Base-by-base conservation (phyloP, 1,140 invertebrate genomes). In the Camponotus pennsylvanicus region DNA sequence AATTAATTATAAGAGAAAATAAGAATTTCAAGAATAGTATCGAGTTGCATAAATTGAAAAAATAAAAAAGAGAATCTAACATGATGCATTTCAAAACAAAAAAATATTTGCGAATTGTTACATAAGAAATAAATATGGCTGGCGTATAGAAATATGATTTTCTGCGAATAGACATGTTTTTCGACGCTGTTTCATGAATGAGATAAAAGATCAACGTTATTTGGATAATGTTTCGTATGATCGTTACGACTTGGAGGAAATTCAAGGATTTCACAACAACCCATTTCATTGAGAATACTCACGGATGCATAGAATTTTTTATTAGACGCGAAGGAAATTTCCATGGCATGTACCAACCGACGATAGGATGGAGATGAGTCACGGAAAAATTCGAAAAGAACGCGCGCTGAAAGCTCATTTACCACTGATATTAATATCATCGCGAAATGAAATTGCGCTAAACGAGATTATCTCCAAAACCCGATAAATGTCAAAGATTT, bases 231-330 rank as follows among this genome's bases (percentile, higher is more conserved):
- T 80, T 80, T 59, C 64, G 49, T 75, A 75, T 75, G 40, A 83
- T 75, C 75, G 79, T 83, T 83, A 70, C 40, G 49, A 61, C 32
- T 59, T 32, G 15, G 18, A 4, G 42, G 18, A 21, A 73, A 73
- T 73, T 82, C 67, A 21, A 55, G 55, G 13, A 40, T 37, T 75
- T 45, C 55, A 8, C 69, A 59, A 85, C 76, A 55, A 61, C 40
- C 84, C 63, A 49, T 80, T 82, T 71, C 63, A 73, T 83, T 80
- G 66, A 70, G 85, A 83, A 83, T 71, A 78, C 86, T 87, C 73
- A 59, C n/a, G 82, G 57, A 87, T 87, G 82, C 86, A 87, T 87
- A 87, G 86, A 87, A 87, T 87, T 87, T 87, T 87, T 87, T 78
- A 87, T 45, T 69, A 77, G 80, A 85, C 77, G 42, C 21, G 79